phyloP scores from a whole-genome alignment of 2,888 invertebrate genomes.

The Nemotelus pantherinus region DNA sequence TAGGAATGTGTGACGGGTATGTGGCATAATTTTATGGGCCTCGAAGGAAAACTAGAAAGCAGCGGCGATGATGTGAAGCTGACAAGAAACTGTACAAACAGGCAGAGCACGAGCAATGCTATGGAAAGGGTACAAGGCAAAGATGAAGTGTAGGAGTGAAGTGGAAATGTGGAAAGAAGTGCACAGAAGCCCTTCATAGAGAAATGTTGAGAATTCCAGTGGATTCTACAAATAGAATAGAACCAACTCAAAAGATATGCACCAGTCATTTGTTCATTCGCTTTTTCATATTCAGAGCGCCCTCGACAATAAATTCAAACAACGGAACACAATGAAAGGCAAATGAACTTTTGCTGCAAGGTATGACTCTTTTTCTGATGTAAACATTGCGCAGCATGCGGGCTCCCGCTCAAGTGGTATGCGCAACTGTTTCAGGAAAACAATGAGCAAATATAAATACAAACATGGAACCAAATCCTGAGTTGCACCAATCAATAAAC shows the following conservation, averaged over 20 bases:
- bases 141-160: conserved; percentile 19
- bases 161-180: conserved; percentile 32
- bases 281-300: not conserved
- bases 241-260: conserved; percentile 18
- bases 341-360: conserved; percentile 25
- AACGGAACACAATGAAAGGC: conserved; percentile 13
- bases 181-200: not conserved
- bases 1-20: not conserved
- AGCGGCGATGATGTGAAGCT: not conserved
- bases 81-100: not conserved
- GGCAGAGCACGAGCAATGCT: not conserved
- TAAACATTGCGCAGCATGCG: conserved; percentile 11
- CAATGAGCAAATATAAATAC: not conserved
- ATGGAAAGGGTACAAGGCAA: not conserved
- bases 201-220: not conserved
- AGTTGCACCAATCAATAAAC: too few species aligned
- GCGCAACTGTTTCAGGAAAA: conserved; percentile 9
- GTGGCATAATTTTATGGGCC: not conserved
- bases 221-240: conserved; percentile 15
- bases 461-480: not conserved
- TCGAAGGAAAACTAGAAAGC: not conserved
- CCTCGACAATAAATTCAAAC: conserved; percentile 7
- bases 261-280: conserved; percentile 29
- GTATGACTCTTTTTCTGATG: not conserved
- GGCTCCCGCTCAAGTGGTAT: conserved; percentile 18